phyloP scores from a whole-genome alignment of 2,113 vertebrate genomes.

The Esox niger region DNA sequence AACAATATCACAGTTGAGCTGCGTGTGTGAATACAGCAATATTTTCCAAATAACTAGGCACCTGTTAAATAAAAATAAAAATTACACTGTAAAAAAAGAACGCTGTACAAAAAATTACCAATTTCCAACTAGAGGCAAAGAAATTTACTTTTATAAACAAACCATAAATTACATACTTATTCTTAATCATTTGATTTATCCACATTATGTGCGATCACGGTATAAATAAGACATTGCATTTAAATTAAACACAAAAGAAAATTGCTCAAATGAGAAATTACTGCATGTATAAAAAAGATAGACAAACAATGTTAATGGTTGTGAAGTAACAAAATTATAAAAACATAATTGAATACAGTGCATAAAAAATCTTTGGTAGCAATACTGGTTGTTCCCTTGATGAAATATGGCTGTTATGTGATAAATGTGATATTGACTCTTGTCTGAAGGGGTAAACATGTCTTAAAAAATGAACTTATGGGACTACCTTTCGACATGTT shows the following conservation, averaged over 20 bases:
- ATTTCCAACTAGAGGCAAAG: slow-evolving; percentile 34
- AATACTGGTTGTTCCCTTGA: slow-evolving; percentile 35
- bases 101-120: slow-evolving; percentile 44
- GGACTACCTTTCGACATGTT: slow-evolving; percentile 46
- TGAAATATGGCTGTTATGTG: slow-evolving; percentile 21
- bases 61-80: slow-evolving; percentile 7
- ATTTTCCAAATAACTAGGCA: slow-evolving; percentile 12
- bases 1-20: no score
- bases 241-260: slow-evolving; percentile 73
- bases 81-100: slow-evolving; percentile 17
- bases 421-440: slow-evolving; percentile 25
- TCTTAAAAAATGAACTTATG: slow-evolving; percentile 22
- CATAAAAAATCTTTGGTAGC: slow-evolving; percentile 64
- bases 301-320: slow-evolving; percentile 29
- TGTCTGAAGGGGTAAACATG: slow-evolving; percentile 26
- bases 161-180: slow-evolving; percentile 72
- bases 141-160: slow-evolving; percentile 51
- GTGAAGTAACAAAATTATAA: slow-evolving; percentile 37
- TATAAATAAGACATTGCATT: slow-evolving; percentile 75
- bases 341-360: slow-evolving; percentile 67
- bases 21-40: no score
- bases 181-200: slow-evolving; percentile 56
- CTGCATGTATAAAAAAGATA: slow-evolving; percentile 34
- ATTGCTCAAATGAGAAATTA: slow-evolving; percentile 37
- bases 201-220: slow-evolving; percentile 72